Base-by-base conservation (phyloP, 2,113 vertebrate species). In the Scartelaos histophorus region DNA sequence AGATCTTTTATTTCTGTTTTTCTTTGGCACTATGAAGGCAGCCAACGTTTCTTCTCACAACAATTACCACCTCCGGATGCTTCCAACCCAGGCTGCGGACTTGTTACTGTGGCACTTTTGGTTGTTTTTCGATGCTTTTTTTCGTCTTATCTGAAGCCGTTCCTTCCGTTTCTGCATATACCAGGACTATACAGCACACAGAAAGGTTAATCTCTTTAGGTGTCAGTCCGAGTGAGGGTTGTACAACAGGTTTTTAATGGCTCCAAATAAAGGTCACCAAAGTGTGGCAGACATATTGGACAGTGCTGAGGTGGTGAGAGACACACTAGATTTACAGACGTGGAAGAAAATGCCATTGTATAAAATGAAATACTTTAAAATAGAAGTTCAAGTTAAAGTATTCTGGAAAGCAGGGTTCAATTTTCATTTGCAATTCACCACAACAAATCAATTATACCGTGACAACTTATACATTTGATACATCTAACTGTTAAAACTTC, bases 31-130 rank as follows among this genome's bases (percentile, higher is more conserved):
- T 19, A 9, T 61, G 58, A 34, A 34, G 24, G 13, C 58, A 34
- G 58, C 61, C 61, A 64, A 64, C 34, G 61, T 38, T 19, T 64
- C 61, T 64, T 64, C 61, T 43, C 61, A 64, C 61, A 38, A 64
- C 61, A 64, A 64, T 64, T 64, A 64, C 61, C 61, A 64, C 61
- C 61, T 64, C 34, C 19, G 34, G 16, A 64, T 64, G 34, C 61
- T 21, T 64, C 61, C 16, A 38, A 21, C 61, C 17, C 61, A 43
- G 34, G 43, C 17, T 38, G 34, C 43, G 61, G 61, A 64, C 61
- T 64, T 64, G 61, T 64, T 64, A 35, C 61, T 2, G 34, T 35
- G 61, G 0, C 38, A 10, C 61, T 64, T 64, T 43, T 64, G 17
- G 0, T n/a, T 38, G 61, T 16, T 64, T 64, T 64, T 38, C 34